phyloP scores from a whole-genome alignment of 2,888 invertebrate species.

The Sympetrum striolatum region DNA sequence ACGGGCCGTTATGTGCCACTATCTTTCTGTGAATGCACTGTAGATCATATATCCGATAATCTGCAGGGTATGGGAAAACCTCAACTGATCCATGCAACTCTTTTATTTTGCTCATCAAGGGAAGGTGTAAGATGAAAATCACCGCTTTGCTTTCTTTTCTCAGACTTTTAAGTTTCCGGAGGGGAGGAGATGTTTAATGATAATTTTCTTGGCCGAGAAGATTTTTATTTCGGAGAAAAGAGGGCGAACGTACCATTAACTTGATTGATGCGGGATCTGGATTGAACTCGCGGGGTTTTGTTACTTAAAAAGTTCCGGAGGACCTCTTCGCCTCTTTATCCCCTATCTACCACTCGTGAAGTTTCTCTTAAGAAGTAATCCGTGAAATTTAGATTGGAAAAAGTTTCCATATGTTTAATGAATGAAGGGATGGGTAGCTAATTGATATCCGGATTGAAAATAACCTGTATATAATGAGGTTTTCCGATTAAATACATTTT shows the following conservation, averaged over 20 bases:
- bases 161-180: neutral
- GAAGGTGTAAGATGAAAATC: neutral
- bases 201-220: neutral
- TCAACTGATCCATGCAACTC: too few relatives aligned
- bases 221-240: neutral
- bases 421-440: neutral
- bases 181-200: neutral
- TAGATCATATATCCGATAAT: too few relatives aligned
- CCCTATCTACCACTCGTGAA: neutral
- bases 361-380: neutral
- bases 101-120: neutral
- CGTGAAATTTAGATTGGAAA: slow-evolving; percentile 30
- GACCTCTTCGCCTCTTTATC: neutral
- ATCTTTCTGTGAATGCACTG: too few relatives aligned
- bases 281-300: slow-evolving; percentile 31
- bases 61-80: too few relatives aligned
- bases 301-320: neutral
- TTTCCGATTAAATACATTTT: too few relatives aligned
- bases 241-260: slow-evolving; percentile 3
- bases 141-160: neutral
- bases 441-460: slow-evolving; percentile 18
- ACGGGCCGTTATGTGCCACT: too few relatives aligned
- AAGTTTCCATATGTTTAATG: slow-evolving; percentile 30
- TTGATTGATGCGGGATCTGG: slow-evolving; percentile 39
- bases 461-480: neutral